A percentile compares a stretch with the other conserved stretches of the same genome.
These are phyloP conservation scores for Tetheella fluctuosa DNA, from an alignment of 2,888 invertebrate species.

Conservation along the genomic window DNA sequence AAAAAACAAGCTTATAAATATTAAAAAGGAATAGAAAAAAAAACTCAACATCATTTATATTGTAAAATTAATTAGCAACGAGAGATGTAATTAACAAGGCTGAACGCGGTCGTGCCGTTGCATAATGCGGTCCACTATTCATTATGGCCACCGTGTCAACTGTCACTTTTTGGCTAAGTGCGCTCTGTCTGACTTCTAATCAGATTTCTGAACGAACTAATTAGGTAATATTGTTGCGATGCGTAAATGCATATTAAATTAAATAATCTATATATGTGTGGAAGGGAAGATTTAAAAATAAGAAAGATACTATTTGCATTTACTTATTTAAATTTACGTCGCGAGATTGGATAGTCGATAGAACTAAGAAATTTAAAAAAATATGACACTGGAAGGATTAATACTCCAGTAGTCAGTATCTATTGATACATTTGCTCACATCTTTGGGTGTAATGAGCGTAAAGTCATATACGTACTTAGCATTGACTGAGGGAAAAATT, in stretches of 20 bases:
- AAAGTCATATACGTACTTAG: too few relatives aligned
- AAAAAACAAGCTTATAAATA: not conserved
- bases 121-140: slow-evolving; percentile 68
- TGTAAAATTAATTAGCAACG: slow-evolving; percentile 65
- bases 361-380: too few relatives aligned
- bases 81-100: slow-evolving; percentile 65
- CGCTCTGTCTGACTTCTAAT: slow-evolving; percentile 62
- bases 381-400: too few relatives aligned
- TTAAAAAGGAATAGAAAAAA: not conserved
- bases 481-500: too few relatives aligned
- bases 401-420: too few relatives aligned
- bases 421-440: too few relatives aligned
- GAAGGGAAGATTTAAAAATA: too few relatives aligned
- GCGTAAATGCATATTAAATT: slow-evolving; percentile 16
- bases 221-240: slow-evolving; percentile 25
- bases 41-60: slow-evolving; percentile 39
- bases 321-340: too few relatives aligned
- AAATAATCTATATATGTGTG: not conserved
- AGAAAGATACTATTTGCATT: too few relatives aligned
- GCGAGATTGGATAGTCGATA: too few relatives aligned
- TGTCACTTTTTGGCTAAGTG: slow-evolving; percentile 70
- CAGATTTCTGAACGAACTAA: slow-evolving; percentile 51
- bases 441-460: too few relatives aligned
- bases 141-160: slow-evolving; percentile 68
- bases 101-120: slow-evolving; percentile 65